Evolutionary conservation across 37 sponge, comb jelly and placozoan genomes (phyloP), one percentile per base, ranked within the genome.

Genomic region (Chondrilla cf. caribensis): DNA sequence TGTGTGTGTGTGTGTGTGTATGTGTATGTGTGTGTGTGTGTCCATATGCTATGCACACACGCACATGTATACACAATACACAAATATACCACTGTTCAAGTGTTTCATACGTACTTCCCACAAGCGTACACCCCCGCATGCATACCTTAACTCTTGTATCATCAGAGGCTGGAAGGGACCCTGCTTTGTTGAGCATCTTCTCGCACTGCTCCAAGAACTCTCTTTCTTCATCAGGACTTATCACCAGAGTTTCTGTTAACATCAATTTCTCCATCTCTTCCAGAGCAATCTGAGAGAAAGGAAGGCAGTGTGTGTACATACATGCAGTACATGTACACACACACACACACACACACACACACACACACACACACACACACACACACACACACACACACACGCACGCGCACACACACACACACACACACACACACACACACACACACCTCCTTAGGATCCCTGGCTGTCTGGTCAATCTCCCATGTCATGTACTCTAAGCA

Each of bases 401-500:
- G 15, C 64, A 60, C 64, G 15, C 64, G 15, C 64, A 60, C 64
- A 60, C 22, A 60, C 64, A 60, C 64, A 60, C 64, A 60, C 64
- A 60, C 64, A 60, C 64, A 60, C 22, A 60, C 64, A 60, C 19
- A 60, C 64, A 60, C 64, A 60, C 64, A 60, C 64, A 60, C 64
- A 60, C 64, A 28, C 32, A 93, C 93, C 86, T 92, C 65, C 33
- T 79, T 47, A 25, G 86, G 86, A 66, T 90, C 90, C 19, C 38
- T 22, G 15, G 84, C 79, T 25, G 62, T 87, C 68, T 89, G 83
- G 73, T 90, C 91, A 2, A 87, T 42, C 47, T 83, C 68, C 94
- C 94, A 98, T 1, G 84, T 92, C 89, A 98, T 92, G 86, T 96
- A 98, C 26, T 76, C 70, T 26, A 98, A 86, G 25, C 77, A 89